phyloP scores from a whole-genome alignment of 2,113 vertebrate species.

The Ardeotis arabs region DNA sequence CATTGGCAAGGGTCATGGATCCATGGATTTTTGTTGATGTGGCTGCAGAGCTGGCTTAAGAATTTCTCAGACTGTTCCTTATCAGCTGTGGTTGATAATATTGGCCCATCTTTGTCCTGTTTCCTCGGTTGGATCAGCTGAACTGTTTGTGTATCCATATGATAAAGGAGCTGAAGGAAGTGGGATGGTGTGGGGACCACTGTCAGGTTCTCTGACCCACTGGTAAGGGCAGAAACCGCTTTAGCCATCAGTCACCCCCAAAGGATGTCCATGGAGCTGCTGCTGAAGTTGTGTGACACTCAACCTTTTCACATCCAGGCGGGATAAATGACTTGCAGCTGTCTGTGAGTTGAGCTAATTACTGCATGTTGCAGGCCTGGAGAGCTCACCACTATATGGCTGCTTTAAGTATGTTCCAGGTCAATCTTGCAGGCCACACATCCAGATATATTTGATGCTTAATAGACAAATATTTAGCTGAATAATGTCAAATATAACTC shows the following conservation, averaged over 20 bases:
- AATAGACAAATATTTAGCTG: background rate
- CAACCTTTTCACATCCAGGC: background rate
- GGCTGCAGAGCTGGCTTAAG: background rate
- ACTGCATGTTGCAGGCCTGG: accelerated
- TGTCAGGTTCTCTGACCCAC: accelerated
- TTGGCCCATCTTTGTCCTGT: background rate
- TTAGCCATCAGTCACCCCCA: background rate
- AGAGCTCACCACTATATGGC: background rate
- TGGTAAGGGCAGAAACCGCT: background rate
- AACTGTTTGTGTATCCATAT: background rate
- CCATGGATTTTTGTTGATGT: background rate
- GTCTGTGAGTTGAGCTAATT: background rate
- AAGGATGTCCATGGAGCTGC: background rate
- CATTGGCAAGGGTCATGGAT: accelerated
- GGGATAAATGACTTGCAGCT: background rate
- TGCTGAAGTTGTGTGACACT: background rate
- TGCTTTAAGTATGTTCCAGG: background rate
- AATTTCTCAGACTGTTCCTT: background rate
- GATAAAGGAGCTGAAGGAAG: background rate
- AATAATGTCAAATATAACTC: background rate
- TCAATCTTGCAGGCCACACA: background rate
- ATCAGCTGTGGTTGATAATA: accelerated
- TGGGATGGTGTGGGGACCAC: background rate
- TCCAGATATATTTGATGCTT: background rate
- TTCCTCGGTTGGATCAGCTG: background rate